Base-by-base conservation (phyloP, 2,113 vertebrate genomes). In the Zosterops hypoxanthus region DNA sequence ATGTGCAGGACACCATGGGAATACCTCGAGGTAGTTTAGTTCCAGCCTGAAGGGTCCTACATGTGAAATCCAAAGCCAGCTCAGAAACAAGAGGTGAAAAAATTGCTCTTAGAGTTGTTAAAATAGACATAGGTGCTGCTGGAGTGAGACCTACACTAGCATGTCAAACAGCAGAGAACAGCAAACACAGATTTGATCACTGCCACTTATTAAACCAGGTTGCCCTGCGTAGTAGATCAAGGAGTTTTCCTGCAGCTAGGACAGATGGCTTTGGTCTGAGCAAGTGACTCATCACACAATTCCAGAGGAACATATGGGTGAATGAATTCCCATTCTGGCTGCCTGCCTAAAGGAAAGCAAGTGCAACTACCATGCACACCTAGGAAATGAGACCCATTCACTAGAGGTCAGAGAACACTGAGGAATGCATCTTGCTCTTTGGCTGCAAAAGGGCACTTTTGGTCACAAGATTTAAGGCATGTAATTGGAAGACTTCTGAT, bases 181-280 rank as follows among this genome's bases (percentile, higher is more conserved):
- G 69, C 31, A 72, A 82, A 87, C 50, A 92, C 44, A 57, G 86
- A 91, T 89, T 70, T 71, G 64, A 91, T 77, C 61, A 36, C 41
- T 44, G 49, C 14, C 29, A 18, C 39, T 81, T 66, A 84, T 17
- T 83, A 77, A 92, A 81, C 11, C 52, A 68, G 57, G 69, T 6
- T 87, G 72, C 17, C 29, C 52, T 5, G 12, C 18, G 28, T 8
- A 77, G 72, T 42, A 91, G 50, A 84, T 46, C 34, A 75, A 66
- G 89, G 57, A 86, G 73, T 75, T 84, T 89, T 61, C 64, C 81
- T 53, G 36, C 17, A 88, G 83, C 72, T 81, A 63, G 3, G 7
- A 94, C 84, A 95, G 84, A 91, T 87, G 90, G 91, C 81, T 92
- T 81, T 75, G 65, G 89, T 79, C 87, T 92, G 65, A 91, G 24